phyloP scores from a whole-genome alignment of 2,888 invertebrate species.

The Nipponacmea schrenckii region DNA sequence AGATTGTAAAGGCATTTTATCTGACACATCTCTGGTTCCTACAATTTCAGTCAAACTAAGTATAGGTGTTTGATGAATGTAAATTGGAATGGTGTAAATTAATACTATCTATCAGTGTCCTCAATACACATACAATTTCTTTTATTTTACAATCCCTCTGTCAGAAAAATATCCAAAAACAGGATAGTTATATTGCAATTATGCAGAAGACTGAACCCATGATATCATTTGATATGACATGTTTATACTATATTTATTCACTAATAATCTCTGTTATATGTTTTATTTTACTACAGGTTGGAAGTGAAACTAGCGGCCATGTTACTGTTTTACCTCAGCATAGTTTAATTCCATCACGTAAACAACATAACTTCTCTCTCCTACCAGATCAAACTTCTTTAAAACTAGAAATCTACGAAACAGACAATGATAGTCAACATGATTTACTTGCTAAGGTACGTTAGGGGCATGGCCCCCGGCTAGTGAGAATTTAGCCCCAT shows the following conservation, averaged over 20 bases:
- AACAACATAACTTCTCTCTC: slow-evolving; percentile 47
- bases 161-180: too few relatives aligned
- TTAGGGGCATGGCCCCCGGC: too few relatives aligned
- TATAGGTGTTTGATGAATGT: too few relatives aligned
- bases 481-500: slow-evolving; percentile 6
- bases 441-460: slow-evolving; percentile 46
- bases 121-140: too few relatives aligned
- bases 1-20: too few relatives aligned
- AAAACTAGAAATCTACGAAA: slow-evolving; percentile 46
- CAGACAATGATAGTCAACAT: slow-evolving; percentile 27
- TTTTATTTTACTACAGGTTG: not conserved
- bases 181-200: too few relatives aligned
- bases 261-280: not conserved
- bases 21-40: too few relatives aligned
- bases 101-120: too few relatives aligned
- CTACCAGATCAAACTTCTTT: slow-evolving; percentile 46
- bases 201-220: not conserved
- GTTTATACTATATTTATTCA: not conserved
- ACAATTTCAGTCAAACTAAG: too few relatives aligned
- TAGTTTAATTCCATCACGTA: slow-evolving; percentile 48
- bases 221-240: not conserved
- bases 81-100: too few relatives aligned
- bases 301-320: slow-evolving; percentile 23
- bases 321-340: slow-evolving; percentile 43
- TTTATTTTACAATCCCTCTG: too few relatives aligned